phyloP scores from a whole-genome alignment of 1,140 invertebrate species.

The Acyrthosiphon pisum region DNA sequence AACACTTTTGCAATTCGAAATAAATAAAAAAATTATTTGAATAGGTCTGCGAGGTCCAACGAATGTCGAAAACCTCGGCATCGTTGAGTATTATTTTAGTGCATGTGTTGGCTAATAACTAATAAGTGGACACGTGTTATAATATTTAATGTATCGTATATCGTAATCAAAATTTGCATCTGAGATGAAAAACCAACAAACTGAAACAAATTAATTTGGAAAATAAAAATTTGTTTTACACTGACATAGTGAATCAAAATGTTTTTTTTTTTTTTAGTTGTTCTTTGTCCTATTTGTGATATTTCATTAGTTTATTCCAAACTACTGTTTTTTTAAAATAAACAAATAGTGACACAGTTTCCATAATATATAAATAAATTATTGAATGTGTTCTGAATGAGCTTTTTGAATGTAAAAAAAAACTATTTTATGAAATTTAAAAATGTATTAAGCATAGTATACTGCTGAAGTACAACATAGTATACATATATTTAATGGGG shows the following conservation, averaged over 20 bases:
- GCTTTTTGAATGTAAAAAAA: background rate
- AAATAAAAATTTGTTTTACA: background rate
- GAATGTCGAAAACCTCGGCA: background rate
- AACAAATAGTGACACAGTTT: background rate
- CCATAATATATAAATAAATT: background rate
- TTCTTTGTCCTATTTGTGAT: too few species aligned
- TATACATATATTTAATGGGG: too few species aligned
- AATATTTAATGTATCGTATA: background rate
- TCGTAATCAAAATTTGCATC: background rate
- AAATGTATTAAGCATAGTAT: background rate
- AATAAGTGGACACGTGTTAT: background rate
- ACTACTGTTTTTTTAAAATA: background rate
- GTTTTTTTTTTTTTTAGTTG: too few species aligned
- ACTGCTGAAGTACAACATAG: too few species aligned
- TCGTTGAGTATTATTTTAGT: background rate
- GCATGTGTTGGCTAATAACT: too few species aligned
- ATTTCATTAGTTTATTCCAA: too few species aligned
- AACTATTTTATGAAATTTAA: background rate
- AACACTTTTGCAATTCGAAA: background rate
- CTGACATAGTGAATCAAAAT: background rate
- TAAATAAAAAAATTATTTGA: background rate
- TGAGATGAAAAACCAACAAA: background rate
- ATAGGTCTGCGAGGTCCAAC: background rate
- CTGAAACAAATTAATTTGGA: background rate
- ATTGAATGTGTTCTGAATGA: background rate